Base-by-base conservation (phyloP, 1,140 invertebrate genomes). In the Temnothorax curvispinosus region DNA sequence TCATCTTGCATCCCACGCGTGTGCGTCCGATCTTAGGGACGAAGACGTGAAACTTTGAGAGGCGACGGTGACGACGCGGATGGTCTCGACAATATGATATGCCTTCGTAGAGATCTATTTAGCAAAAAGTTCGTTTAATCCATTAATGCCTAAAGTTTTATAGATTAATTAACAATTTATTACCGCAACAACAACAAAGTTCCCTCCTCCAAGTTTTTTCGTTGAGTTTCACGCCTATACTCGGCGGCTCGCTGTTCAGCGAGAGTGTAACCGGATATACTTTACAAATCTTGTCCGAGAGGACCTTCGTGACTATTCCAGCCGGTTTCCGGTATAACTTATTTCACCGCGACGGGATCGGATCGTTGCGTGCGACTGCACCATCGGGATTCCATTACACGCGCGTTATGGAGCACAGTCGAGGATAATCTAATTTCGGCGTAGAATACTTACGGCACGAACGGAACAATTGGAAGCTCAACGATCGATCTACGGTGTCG, bases 131-230 rank as follows among this genome's bases (percentile, higher is more conserved):
- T 90, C 76, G 58, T 90, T 72, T 71, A 85, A 77, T 72, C 82
- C 41, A 85, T 91, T 86, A 92, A 86, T 72, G 87, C 87, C 81
- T 93, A 92, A 84, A 65, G 87, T 86, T 77, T 92, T 88, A 75
- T 60, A 93, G 90, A 91, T 87, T 91, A 90, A 88, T 64, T 91
- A 93, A 93, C 92, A 93, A 94, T 91, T 94, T 92, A 91, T 90
- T 90, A 91, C 92, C 91, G 91, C 92, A 94, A 93, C 93, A 94
- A 93, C 92, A 94, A 93, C 91, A 92, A 93, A 82, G 82, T 87
- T 81, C 88, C 41, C 76, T 80, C 69, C 41, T 76, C 80, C 71
- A n/a, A 35, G 35, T 21, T 50, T 86, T 78, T 64, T 77, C 35
- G 50, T 76, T 72, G 41, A 67, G 74, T 87, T 77, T 78, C 41